These are phyloP conservation scores for Pelusios castaneus DNA, from an alignment of 2,113 vertebrate genomes.

Conservation along the genomic window DNA sequence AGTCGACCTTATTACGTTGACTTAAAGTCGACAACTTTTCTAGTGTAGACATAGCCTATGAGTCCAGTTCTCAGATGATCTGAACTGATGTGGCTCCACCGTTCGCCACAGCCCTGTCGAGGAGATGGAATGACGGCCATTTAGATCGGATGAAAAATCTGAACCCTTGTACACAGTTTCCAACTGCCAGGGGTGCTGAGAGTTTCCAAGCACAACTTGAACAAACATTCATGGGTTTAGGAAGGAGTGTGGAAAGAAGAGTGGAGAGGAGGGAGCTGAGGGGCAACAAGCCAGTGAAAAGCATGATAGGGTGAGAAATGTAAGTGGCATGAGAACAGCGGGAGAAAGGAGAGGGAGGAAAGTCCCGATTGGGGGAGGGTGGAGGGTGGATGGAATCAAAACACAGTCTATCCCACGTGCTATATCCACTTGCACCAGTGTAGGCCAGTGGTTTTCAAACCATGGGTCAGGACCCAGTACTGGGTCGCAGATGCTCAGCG, in stretches of 20 bases:
- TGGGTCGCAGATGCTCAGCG: no score
- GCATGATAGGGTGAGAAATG: background rate
- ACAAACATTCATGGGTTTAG: background rate
- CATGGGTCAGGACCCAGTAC: no score
- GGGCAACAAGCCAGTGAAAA: background rate
- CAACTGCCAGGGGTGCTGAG: background rate
- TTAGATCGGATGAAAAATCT: background rate
- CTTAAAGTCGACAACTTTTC: no score
- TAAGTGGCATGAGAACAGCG: background rate
- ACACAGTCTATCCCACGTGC: background rate
- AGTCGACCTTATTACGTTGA: no score
- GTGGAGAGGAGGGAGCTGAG: background rate
- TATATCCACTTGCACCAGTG: background rate
- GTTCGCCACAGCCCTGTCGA: background rate
- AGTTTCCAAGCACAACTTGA: background rate
- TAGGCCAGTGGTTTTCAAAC: no score
- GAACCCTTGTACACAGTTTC: background rate
- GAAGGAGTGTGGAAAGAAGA: background rate
- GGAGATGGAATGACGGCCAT: background rate
- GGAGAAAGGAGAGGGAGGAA: background rate
- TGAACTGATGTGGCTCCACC: background rate
- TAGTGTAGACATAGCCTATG: no score
- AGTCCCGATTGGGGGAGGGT: background rate
- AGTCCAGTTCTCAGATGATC: background rate
- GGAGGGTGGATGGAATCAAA: background rate